A percentile compares a stretch with the other conserved stretches of the same genome.
phyloP scores from a whole-genome alignment of 2,113 vertebrate species.

The Paradoxurus hermaphroditus region DNA sequence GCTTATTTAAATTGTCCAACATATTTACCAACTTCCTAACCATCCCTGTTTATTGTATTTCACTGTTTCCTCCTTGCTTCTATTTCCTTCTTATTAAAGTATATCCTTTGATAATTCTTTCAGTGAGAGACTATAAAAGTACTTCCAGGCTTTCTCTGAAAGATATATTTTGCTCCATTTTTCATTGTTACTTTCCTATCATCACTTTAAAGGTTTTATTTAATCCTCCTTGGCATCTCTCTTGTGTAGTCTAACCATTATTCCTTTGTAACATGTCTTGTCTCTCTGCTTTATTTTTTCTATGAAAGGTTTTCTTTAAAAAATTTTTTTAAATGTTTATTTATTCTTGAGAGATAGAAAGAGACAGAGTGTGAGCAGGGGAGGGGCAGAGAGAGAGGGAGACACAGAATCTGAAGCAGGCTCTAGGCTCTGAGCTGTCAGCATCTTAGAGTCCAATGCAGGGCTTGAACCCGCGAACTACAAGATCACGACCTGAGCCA shows the following conservation, averaged over 20 bases:
- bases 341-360: too few species aligned
- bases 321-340: too few species aligned
- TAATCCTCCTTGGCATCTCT: background rate
- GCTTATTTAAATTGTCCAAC: slow-evolving; percentile 6
- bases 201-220: background rate
- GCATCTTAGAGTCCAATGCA: too few species aligned
- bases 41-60: background rate
- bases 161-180: background rate
- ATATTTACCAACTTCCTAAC: background rate
- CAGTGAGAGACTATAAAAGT: background rate
- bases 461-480: too few species aligned
- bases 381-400: too few species aligned
- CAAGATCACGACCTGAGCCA: too few species aligned
- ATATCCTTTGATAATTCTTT: background rate
- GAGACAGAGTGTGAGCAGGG: too few species aligned
- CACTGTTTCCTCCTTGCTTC: background rate
- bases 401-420: too few species aligned
- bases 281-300: background rate
- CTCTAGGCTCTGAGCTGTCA: too few species aligned
- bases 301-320: background rate
- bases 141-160: background rate
- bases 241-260: background rate
- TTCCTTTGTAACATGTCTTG: background rate
- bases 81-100: background rate
- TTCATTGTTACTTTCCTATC: background rate